Evolutionary conservation across 2,113 vertebrate genomes (phyloP).

Genomic region (Anolis carolinensis): DNA sequence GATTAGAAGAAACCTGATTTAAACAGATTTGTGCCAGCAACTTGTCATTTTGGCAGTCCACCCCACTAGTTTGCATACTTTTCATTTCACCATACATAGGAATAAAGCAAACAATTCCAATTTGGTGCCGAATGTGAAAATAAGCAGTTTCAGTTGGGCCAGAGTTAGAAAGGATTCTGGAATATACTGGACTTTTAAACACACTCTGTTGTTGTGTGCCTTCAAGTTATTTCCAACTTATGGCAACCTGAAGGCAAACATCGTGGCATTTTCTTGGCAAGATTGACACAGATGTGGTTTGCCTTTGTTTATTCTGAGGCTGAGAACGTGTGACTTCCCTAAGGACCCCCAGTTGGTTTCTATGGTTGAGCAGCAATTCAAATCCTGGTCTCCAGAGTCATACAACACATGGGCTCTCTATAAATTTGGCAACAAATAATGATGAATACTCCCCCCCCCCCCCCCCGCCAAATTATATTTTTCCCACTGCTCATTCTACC

Average conservation of each 20-base stretch:
- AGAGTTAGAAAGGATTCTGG: conserved; percentile 18
- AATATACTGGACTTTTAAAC: conserved; percentile 10
- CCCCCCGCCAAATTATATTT: not conserved
- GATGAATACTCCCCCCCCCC: not conserved
- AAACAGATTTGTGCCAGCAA: not conserved
- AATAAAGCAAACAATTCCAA: not conserved
- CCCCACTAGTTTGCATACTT: not conserved
- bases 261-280: too few relatives aligned
- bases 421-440: conserved; percentile 12
- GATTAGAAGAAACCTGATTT: too few relatives aligned
- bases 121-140: not conserved
- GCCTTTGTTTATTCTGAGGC: too few relatives aligned
- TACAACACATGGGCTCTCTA: too few relatives aligned
- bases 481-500: conserved; percentile 52
- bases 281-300: too few relatives aligned
- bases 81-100: not conserved
- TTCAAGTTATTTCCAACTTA: too few relatives aligned
- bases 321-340: too few relatives aligned
- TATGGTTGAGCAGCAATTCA: too few relatives aligned
- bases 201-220: too few relatives aligned
- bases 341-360: too few relatives aligned
- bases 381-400: too few relatives aligned
- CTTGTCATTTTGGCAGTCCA: not conserved
- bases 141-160: not conserved
- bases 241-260: too few relatives aligned